These are phyloP conservation scores for Eudemis profundana DNA, from an alignment of 2,888 invertebrate genomes.

Conservation along the genomic window DNA sequence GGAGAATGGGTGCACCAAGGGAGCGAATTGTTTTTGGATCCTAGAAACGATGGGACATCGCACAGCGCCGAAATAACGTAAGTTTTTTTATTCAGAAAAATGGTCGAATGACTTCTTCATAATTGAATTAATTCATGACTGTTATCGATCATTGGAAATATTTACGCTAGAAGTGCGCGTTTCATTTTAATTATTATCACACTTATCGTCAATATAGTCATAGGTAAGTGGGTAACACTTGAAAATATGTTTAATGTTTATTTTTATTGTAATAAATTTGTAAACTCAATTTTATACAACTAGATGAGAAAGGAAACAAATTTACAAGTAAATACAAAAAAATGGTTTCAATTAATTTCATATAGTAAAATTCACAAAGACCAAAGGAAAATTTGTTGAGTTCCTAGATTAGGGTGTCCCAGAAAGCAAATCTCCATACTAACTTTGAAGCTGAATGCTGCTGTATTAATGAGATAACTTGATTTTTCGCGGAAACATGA, in stretches of 20 bases:
- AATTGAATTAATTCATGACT: conserved; percentile 32
- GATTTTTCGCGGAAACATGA: too few species aligned
- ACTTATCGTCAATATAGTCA: background rate
- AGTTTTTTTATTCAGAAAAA: conserved; percentile 16
- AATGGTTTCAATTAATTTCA: too few species aligned
- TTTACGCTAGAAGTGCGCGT: background rate
- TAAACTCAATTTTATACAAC: too few species aligned
- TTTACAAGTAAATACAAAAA: too few species aligned
- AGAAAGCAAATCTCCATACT: too few species aligned
- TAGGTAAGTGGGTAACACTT: background rate
- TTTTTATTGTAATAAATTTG: background rate
- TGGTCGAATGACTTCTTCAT: background rate
- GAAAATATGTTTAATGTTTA: background rate
- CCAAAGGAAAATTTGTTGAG: too few species aligned
- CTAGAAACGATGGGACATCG: conserved; percentile 53
- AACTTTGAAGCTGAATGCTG: too few species aligned
- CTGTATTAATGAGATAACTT: too few species aligned
- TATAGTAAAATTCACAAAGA: too few species aligned
- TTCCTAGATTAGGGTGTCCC: too few species aligned
- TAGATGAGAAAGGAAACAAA: too few species aligned
- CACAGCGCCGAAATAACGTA: conserved; percentile 32
- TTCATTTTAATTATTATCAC: background rate
- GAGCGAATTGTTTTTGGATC: conserved; percentile 69
- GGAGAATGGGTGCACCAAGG: conserved; percentile 84
- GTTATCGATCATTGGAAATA: background rate